A percentile compares a stretch with the other conserved stretches of the same genome.
phyloP scores from a whole-genome alignment of 2,113 vertebrate species.

The Alectura lathami region DNA sequence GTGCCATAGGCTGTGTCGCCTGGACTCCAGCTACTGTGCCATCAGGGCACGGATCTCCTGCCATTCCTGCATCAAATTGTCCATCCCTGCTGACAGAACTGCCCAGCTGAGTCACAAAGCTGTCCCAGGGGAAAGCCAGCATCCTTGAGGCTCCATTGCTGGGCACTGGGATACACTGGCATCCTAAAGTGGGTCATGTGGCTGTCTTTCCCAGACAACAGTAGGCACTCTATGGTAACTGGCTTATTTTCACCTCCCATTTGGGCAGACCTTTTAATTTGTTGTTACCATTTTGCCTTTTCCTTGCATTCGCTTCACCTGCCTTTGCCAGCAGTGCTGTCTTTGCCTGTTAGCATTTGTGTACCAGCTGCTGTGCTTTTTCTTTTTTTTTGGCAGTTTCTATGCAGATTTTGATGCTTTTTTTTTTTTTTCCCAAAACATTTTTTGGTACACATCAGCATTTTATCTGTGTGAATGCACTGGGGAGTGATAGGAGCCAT shows the following conservation, averaged over 20 bases:
- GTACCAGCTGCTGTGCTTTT: slow-evolving; percentile 8
- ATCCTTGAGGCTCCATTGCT: neutral
- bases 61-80: neutral
- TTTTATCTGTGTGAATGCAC: slow-evolving; percentile 21
- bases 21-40: neutral
- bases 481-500: neutral
- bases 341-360: slow-evolving; percentile 16
- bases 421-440: neutral
- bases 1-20: neutral
- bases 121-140: neutral
- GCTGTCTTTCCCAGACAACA: neutral
- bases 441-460: slow-evolving; percentile 19
- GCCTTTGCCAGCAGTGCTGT: neutral
- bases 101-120: neutral
- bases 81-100: neutral
- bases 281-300: neutral
- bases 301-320: neutral
- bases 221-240: neutral
- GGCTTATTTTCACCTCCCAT: neutral
- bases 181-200: neutral
- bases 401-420: neutral
- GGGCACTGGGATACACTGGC: neutral
- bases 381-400: slow-evolving; percentile 10
- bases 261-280: neutral
- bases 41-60: neutral